A percentile compares a stretch with the other conserved stretches of the same genome.
Evolutionary conservation across 2,797 vertebrate species (phyloP).

Genomic region (Danio choprae): DNA sequence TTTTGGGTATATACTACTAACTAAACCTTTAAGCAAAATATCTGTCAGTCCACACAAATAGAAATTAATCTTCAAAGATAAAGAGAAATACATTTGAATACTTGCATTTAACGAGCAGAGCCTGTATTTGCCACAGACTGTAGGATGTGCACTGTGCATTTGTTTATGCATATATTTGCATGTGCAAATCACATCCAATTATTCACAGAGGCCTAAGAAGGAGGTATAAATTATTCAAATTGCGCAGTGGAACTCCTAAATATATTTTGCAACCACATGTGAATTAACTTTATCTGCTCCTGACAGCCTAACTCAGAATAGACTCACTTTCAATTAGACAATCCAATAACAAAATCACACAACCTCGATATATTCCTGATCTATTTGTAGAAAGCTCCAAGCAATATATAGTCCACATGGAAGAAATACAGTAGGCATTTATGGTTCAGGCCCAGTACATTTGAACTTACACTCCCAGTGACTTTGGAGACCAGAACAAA

Average conservation of each 20-base stretch:
- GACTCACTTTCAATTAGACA: slow-evolving; percentile 42
- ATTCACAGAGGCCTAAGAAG: slow-evolving; percentile 1
- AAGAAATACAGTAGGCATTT: slow-evolving; percentile 24
- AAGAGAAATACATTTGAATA: neutral
- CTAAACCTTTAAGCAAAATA: slow-evolving; percentile 9
- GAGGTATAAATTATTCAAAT: neutral
- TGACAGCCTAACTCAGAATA: slow-evolving; percentile 33
- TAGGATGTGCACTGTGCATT: neutral
- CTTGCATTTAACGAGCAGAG: neutral
- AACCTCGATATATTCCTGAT: slow-evolving; percentile 9
- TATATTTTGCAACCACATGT: slow-evolving; percentile 15
- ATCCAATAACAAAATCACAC: slow-evolving; percentile 39
- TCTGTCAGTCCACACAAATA: neutral
- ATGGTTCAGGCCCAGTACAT: slow-evolving; percentile 13
- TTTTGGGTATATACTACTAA: too few species aligned
- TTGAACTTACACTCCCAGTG: slow-evolving; percentile 22
- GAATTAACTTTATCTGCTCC: slow-evolving; percentile 15
- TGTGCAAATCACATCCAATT: slow-evolving; percentile 4
- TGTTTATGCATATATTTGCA: slow-evolving; percentile 9
- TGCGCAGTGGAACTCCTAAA: neutral
- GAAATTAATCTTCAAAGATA: slow-evolving; percentile 29
- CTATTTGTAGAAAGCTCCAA: slow-evolving; percentile 15
- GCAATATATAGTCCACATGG: slow-evolving; percentile 4
- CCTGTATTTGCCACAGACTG: neutral
- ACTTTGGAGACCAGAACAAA: slow-evolving; percentile 41